Base-by-base conservation (phyloP, 2,888 invertebrate species). In the Aphelenchoides bicaudatus region DNA sequence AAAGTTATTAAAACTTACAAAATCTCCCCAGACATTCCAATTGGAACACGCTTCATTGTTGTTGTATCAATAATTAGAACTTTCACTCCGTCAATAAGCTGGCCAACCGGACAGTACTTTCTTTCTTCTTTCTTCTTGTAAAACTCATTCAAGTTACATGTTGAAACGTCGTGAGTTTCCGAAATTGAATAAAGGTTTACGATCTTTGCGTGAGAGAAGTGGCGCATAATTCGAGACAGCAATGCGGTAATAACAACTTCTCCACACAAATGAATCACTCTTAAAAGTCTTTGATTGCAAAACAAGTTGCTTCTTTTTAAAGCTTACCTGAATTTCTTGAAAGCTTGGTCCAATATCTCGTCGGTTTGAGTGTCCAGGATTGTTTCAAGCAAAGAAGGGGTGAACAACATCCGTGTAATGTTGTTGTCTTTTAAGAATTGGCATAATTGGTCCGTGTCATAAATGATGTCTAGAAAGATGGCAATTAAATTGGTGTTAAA, bases 111-210 rank as follows among this genome's bases (percentile, higher is more conserved):
- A 59, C 79, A 80, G 66, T 79, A 81, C 69, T 81, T 81, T 48
- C 79, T 29, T 37, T 61, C 61, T 39, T 68, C 68, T 13, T 48
- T 47, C 3, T 49, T 37, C 6, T 39, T 29, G 39, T 61, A 37
- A 64, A 78, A 80, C 21, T 74, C 65, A 29, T 74, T 73, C 21
- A 82, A 72, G 63, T 81, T 76, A 25, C 72, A 70, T 57, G 71
- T 77, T 1, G 80, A 54, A 16, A 64, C 62, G 65, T 81, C 81
- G 67, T 81, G 81, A 46, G 79, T 76, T 66, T 82, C 81, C 27
- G 80, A 80, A 29, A 81, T 75, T 62, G 80, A 80, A 75, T 81
- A 82, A 52, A 82, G 66, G 65, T 81, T 81, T 56, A 80, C 59
- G 59, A 80, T 76, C 55, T 68, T 72, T 47, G 80, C 71, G 68